phyloP scores from a whole-genome alignment of 1,140 invertebrate genomes.

The Euwallacea similis region DNA sequence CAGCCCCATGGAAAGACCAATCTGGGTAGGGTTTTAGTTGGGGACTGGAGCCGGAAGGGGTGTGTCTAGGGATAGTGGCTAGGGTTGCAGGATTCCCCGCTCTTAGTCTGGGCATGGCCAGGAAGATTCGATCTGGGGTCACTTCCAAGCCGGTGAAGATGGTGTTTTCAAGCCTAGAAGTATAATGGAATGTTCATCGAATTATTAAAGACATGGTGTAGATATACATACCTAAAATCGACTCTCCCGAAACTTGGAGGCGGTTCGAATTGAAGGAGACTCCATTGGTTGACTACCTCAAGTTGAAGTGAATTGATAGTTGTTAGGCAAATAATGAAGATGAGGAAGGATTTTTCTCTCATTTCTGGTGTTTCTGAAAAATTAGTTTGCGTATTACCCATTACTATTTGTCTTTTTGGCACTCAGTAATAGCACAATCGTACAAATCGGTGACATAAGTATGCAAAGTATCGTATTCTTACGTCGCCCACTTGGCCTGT shows the following conservation, averaged over 20 bases:
- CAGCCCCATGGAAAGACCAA: conserved; percentile 76
- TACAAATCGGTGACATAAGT: no score
- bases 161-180: conserved; percentile 69
- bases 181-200: not conserved
- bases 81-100: conserved; percentile 74
- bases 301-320: not conserved
- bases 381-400: no score
- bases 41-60: conserved; percentile 66
- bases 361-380: no score
- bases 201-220: conserved; percentile 3
- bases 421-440: no score
- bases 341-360: no score
- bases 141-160: conserved; percentile 76
- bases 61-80: conserved; percentile 64
- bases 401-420: no score
- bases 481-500: no score
- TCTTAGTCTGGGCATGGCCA: conserved; percentile 70
- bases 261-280: conserved; percentile 68
- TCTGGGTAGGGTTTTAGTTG: conserved; percentile 73
- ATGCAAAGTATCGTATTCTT: no score
- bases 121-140: conserved; percentile 68
- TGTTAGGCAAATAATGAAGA: not conserved
- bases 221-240: conserved; percentile 45
- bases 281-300: conserved; percentile 75
- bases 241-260: conserved; percentile 56